Evolutionary conservation across 2,888 invertebrate species (phyloP), one percentile per base, ranked within the genome.

Genomic region (Glyphotaelius pellucidus): DNA sequence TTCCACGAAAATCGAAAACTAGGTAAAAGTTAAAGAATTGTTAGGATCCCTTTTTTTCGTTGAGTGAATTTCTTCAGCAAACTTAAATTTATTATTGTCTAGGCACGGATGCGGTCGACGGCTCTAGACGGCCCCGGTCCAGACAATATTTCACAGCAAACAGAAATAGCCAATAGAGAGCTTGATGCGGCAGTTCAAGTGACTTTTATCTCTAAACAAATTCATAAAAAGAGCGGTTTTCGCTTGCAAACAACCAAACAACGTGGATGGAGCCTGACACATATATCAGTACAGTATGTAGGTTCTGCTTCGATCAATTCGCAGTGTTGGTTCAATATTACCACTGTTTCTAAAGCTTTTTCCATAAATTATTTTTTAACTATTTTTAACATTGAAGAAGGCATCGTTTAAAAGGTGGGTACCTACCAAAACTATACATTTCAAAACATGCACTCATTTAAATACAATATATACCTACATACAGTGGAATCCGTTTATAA

Each of bases 181-280:
- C 85, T 91, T 92, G 92, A 92, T 91, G 81, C 80, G 35, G 81
- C 87, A 88, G 47, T 92, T 88, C 80, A 90, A 67, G 92, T 87
- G 91, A 92, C 92, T 83, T 92, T 92, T 91, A 92, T 92, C 88
- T 90, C 88, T 90, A 88, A 90, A 92, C 91, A 92, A 83, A 92
- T 90, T 92, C 80, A 84, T 67, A 67, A 67, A 88, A 91, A 91
- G 38, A 90, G 85, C 90, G 79, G 19, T 86, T 90, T 79, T 85
- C 85, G 32, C 86, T 90, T 42, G 86, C 38, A 86, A 67, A 67
- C 67, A 67, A 67, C 67, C 67, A 67, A 67, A 32, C 81, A 81
- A 81, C 32, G 31, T 32, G 32, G 19, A 15, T 14, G 81, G 30
- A 32, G 31, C 7, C 30, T 32, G 81, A 32, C 25, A 31, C 15